These are phyloP conservation scores for Tachina fera DNA, from an alignment of 2,888 invertebrate species.

Conservation along the genomic window DNA sequence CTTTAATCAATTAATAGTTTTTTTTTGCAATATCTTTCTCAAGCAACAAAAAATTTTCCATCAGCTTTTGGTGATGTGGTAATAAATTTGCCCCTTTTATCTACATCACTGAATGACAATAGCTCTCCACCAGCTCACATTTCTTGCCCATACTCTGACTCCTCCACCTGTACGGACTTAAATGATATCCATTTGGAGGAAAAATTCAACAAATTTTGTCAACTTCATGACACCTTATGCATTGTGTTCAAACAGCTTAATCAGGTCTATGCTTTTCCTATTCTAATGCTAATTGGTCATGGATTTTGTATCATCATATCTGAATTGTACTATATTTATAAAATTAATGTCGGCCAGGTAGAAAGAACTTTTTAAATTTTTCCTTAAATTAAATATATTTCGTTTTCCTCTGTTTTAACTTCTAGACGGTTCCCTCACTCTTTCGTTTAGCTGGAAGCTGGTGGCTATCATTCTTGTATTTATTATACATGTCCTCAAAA, in stretches of 20 bases:
- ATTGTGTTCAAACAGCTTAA: slow-evolving; percentile 80
- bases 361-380: not conserved
- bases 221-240: slow-evolving; percentile 82
- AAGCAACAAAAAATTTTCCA: not conserved
- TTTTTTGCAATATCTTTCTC: not conserved
- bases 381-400: not conserved
- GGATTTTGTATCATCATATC: slow-evolving; percentile 82
- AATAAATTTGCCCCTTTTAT: slow-evolving; percentile 1
- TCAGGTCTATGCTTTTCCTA: slow-evolving; percentile 81
- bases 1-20: not conserved
- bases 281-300: slow-evolving; percentile 82
- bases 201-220: slow-evolving; percentile 80
- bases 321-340: slow-evolving; percentile 82
- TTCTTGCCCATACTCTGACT: not conserved
- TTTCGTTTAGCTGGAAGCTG: slow-evolving; percentile 80
- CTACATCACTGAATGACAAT: not conserved
- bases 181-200: slow-evolving; percentile 76
- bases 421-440: slow-evolving; percentile 78
- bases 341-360: slow-evolving; percentile 79
- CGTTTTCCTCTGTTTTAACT: not conserved
- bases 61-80: slow-evolving; percentile 32
- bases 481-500: slow-evolving; percentile 80
- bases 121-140: too few relatives aligned
- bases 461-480: slow-evolving; percentile 76
- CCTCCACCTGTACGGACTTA: not conserved